These are phyloP conservation scores for Charaxes varanes DNA, from an alignment of 1,140 invertebrate genomes.

Conservation along the genomic window DNA sequence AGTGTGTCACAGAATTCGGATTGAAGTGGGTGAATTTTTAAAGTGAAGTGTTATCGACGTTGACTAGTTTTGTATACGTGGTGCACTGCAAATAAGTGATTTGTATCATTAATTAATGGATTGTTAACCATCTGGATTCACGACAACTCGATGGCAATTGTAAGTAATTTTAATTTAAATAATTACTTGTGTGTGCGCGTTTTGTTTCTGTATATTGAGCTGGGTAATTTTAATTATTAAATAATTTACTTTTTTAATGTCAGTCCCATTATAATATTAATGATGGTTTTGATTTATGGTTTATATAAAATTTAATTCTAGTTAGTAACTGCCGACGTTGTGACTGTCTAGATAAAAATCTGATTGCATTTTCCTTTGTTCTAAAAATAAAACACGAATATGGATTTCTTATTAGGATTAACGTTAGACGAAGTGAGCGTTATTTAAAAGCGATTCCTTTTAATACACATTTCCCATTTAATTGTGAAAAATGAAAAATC, in stretches of 20 bases:
- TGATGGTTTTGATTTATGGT: no score
- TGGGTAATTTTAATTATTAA: not conserved
- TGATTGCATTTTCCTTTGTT: no score
- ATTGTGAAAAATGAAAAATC: no score
- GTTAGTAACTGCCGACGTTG: no score
- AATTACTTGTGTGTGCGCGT: not conserved
- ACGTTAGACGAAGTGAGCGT: no score
- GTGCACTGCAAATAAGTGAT: slow-evolving; percentile 49
- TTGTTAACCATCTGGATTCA: slow-evolving; percentile 49
- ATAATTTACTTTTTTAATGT: not conserved
- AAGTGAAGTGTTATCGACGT: slow-evolving; percentile 47
- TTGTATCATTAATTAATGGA: slow-evolving; percentile 55
- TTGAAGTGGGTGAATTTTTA: slow-evolving; percentile 37
- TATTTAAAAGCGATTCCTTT: no score
- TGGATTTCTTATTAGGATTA: no score
- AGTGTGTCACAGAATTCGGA: slow-evolving; percentile 30
- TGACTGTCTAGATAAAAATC: no score
- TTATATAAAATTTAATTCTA: no score
- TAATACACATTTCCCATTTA: no score
- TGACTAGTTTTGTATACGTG: slow-evolving; percentile 36
- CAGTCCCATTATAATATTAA: no score
- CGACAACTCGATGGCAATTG: slow-evolving; percentile 47
- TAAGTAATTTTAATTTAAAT: slow-evolving; percentile 34
- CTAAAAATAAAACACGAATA: no score
- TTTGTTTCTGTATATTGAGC: not conserved